Conservation (phyloP, 2,888 invertebrate genomes). For the Ophioninae sp. region DNA sequence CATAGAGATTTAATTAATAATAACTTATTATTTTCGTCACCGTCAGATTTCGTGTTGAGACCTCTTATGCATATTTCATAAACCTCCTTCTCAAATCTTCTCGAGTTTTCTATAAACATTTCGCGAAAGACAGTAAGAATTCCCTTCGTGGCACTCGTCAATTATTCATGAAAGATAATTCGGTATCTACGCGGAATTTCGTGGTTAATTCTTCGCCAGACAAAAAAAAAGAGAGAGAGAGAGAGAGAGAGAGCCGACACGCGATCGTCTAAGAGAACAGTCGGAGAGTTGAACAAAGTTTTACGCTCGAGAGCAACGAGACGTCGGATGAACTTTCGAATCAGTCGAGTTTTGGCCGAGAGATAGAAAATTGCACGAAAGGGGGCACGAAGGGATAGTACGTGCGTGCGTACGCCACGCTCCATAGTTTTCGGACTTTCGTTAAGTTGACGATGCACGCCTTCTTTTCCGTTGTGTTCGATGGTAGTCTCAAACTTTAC, state of each 20-base stretch:
- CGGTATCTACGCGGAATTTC: slow-evolving; percentile 52
- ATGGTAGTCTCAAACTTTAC: slow-evolving; percentile 18
- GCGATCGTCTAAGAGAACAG: slow-evolving; percentile 2
- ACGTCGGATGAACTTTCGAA: slow-evolving; percentile 44
- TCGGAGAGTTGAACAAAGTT: slow-evolving; percentile 45
- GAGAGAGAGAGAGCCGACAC: slow-evolving; percentile 3
- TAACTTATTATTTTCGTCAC: slow-evolving; percentile 30
- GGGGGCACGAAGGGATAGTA: neutral
- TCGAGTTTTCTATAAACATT: neutral
- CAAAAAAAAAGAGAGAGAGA: neutral
- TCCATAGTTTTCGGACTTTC: slow-evolving; percentile 48
- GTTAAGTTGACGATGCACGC: slow-evolving; percentile 16
- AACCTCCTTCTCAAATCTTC: no score
- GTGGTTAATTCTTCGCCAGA: slow-evolving; percentile 27
- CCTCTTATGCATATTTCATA: no score
- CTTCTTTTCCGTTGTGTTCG: slow-evolving; percentile 6
- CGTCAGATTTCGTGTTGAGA: neutral
- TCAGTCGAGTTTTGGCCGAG: slow-evolving; percentile 7
- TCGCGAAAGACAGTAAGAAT: neutral
- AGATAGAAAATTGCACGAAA: slow-evolving; percentile 24
- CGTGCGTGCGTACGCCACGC: slow-evolving; percentile 40
- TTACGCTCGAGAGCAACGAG: slow-evolving; percentile 5
- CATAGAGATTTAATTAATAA: neutral
- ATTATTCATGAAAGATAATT: slow-evolving; percentile 53
- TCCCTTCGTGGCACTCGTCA: slow-evolving; percentile 38